Percentiles rank a stretch among this genome's conserved stretches.
phyloP scores from a whole-genome alignment of 2,113 vertebrate genomes.

The Phrynocephalus versicolor region DNA sequence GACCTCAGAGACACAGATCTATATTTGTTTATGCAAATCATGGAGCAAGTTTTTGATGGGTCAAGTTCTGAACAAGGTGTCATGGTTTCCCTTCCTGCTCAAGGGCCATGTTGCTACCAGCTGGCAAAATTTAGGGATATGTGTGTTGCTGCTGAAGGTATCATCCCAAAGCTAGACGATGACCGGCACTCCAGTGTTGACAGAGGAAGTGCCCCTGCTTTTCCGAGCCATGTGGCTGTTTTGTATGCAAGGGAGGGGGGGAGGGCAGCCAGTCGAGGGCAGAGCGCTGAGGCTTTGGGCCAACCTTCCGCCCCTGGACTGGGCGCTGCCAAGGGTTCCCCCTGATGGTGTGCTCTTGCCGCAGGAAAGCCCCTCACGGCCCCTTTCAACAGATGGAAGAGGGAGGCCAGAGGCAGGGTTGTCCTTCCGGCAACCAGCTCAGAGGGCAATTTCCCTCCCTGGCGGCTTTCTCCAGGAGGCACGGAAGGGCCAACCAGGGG shows the following conservation, averaged over 20 bases:
- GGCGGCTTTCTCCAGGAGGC: slow-evolving; percentile 27
- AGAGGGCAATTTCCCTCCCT: no score
- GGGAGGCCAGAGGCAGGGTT: not conserved
- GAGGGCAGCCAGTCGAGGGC: not conserved
- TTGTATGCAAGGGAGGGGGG: not conserved
- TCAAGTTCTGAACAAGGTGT: no score
- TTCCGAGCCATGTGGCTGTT: not conserved
- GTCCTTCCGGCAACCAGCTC: slow-evolving; percentile 20
- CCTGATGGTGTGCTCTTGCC: no score
- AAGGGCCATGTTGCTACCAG: no score
- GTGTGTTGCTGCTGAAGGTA: no score
- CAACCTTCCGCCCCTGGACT: no score
- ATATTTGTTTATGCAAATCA: no score
- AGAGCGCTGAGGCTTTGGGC: not conserved
- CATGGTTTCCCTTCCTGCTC: not conserved
- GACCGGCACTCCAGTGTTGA: not conserved
- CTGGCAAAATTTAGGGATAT: not conserved
- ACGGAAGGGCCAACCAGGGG: slow-evolving; percentile 44
- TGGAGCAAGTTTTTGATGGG: not conserved
- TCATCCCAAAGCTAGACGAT: not conserved
- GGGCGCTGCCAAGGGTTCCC: no score
- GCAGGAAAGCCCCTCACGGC: no score
- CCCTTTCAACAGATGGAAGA: no score
- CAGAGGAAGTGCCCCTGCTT: no score
- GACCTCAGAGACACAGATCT: no score